Percentiles rank a stretch among this genome's conserved stretches.
These are phyloP conservation scores for Trypoxylon attenuatum DNA, from an alignment of 2,888 invertebrate genomes.

Conservation along the genomic window DNA sequence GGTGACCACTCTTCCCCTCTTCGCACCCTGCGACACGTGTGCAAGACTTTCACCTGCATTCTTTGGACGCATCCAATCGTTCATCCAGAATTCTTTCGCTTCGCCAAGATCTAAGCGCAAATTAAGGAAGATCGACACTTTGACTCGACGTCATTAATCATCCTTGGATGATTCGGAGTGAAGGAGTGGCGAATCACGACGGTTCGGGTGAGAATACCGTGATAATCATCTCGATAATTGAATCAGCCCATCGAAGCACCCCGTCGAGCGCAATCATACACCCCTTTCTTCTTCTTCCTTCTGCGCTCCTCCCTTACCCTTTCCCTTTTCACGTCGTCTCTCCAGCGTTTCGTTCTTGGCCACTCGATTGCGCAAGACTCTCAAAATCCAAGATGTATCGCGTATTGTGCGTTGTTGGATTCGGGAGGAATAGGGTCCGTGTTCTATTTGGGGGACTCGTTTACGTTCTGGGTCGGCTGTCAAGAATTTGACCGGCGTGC, in stretches of 20 bases:
- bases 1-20: conserved; percentile 46
- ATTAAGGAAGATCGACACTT: neutral
- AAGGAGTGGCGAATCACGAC: conserved; percentile 37
- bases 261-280: conserved; percentile 48
- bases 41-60: neutral
- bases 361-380: no score
- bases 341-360: no score
- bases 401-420: no score
- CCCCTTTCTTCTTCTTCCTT: conserved; percentile 15
- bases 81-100: neutral
- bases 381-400: no score
- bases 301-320: neutral
- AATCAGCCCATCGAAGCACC: conserved; percentile 65
- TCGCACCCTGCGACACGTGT: neutral
- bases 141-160: conserved; percentile 53
- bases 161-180: conserved; percentile 42
- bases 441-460: no score
- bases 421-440: no score
- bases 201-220: conserved; percentile 29
- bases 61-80: neutral
- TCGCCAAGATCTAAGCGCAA: neutral
- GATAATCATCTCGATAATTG: conserved; percentile 72
- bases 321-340: no score
- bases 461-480: no score
- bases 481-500: no score